Base-by-base conservation (phyloP, 2,113 vertebrate species). In the Oncorhynchus keta region DNA sequence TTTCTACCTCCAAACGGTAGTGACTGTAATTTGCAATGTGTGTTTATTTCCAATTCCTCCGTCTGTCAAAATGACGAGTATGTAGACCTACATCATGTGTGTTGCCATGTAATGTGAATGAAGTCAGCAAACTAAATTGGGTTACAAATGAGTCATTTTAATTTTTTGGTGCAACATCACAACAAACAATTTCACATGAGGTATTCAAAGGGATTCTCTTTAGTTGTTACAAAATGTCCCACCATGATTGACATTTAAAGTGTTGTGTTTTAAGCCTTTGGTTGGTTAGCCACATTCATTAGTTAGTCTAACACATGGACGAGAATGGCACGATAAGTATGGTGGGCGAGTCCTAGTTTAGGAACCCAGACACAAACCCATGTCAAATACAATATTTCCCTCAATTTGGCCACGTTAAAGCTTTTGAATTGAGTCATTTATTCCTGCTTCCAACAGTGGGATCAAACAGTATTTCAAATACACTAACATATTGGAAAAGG, bases 151-250 rank as follows among this genome's bases (percentile, higher is more conserved):
- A 92, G 87, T 92, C 88, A 86, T 89, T 94, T 93, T 93, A 91
- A 90, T 75, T 91, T 91, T 85, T 94, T 93, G 93, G 93, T 94
- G 93, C 92, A 94, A 94, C 93, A 93, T 91, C 92, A 94, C 93
- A 92, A 92, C 94, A 92, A 93, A 94, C 92, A 94, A 92, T 91
- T 93, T 94, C 91, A 94, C 93, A 94, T 94, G 94, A 94, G 94
- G 93, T 94, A 94, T 93, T 94, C 92, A 93, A 93, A 94, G 92
- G 83, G 91, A 92, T 94, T 92, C 86, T 92, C 90, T 91, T 92
- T 88, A 91, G 87, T 90, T 89, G 89, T 91, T 93, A 94, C 89
- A 94, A 93, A 93, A 94, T 91, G 92, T 93, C 92, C 92, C 90
- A 92, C 90, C 87, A 92, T 93, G 93, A 93, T 93, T 93, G 91